Evolutionary conservation across 2,797 vertebrate genomes (phyloP).

Genomic region (Gallinago solitaria): DNA sequence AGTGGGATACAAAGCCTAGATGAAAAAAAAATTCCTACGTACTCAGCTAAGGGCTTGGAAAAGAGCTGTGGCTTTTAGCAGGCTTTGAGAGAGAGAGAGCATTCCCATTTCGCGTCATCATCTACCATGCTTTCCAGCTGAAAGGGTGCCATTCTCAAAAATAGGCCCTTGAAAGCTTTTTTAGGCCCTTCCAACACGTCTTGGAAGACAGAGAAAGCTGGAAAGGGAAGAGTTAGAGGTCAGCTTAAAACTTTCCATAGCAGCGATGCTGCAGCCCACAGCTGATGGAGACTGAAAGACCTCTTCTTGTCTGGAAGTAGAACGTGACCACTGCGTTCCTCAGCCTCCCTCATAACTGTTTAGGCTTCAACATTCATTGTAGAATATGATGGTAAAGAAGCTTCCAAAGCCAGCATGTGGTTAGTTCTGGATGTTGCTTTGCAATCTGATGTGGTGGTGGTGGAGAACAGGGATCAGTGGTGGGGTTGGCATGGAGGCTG

Average conservation of each 20-base stretch:
- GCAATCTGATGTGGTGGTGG: background rate
- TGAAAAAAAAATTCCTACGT: background rate
- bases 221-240: background rate
- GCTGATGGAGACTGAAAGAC: background rate
- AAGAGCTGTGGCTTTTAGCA: background rate
- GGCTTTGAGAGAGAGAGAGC: background rate
- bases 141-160: background rate
- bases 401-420: background rate
- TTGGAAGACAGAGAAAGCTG: background rate
- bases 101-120: background rate
- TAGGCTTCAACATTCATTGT: background rate
- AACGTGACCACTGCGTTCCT: background rate
- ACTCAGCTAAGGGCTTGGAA: background rate
- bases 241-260: background rate
- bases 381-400: background rate
- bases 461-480: background rate
- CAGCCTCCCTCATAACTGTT: background rate
- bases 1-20: background rate
- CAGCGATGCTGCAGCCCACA: background rate
- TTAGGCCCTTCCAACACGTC: background rate
- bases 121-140: background rate
- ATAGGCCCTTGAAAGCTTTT: background rate
- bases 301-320: background rate
- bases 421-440: background rate
- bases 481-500: background rate